Evolutionary conservation across 1,140 invertebrate species (phyloP).

Genomic region (Brachionus plicatilis): DNA sequence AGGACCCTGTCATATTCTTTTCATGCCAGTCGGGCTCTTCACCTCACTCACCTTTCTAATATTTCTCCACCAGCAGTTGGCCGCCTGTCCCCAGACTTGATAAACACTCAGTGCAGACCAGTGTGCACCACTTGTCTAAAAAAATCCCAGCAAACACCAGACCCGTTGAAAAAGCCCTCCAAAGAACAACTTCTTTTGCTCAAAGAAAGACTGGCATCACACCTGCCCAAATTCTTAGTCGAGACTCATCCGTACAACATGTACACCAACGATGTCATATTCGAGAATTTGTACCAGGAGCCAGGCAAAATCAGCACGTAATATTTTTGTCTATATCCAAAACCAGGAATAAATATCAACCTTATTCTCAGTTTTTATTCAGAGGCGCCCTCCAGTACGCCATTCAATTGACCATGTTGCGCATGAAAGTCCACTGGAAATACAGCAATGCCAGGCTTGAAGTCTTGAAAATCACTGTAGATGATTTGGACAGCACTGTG

Average conservation of each 20-base stretch:
- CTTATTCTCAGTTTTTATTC: background rate
- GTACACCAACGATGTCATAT: constrained; percentile 25
- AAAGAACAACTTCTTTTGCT: background rate
- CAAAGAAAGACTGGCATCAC: background rate
- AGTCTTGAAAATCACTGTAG: constrained; percentile 13
- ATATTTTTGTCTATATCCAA: background rate
- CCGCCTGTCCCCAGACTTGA: background rate
- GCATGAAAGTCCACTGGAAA: constrained; percentile 10
- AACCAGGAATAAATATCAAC: background rate
- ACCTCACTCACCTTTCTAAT: background rate
- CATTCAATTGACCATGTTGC: background rate
- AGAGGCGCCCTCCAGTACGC: constrained; percentile 33
- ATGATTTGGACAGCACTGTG: background rate
- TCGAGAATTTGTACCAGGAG: constrained; percentile 33
- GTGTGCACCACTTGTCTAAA: background rate
- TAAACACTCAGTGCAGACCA: background rate
- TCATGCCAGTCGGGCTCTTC: background rate
- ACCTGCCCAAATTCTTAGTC: background rate
- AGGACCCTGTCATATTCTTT: background rate
- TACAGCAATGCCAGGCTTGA: background rate
- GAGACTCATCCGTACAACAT: constrained; percentile 32
- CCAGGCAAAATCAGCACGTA: constrained; percentile 34
- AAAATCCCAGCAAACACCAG: background rate
- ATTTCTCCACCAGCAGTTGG: background rate
- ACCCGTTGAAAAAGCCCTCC: background rate